Evolutionary conservation across 2,113 vertebrate species (phyloP).

Genomic region (Leiothrix lutea): DNA sequence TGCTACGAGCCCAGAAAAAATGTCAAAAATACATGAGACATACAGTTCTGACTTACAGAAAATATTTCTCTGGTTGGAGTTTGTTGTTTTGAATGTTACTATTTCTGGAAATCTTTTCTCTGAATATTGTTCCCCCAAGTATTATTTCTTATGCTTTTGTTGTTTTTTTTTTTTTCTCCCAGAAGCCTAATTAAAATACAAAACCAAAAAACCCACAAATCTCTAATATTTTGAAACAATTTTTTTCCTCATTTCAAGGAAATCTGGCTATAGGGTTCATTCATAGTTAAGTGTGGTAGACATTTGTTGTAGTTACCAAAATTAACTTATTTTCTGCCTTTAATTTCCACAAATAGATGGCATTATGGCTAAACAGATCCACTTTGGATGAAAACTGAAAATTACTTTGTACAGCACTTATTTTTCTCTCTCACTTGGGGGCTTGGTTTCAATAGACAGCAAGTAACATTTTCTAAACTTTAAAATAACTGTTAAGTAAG

Average conservation of each 20-base stretch:
- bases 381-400: not conserved
- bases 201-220: no score
- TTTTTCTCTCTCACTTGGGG: not conserved
- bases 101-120: not conserved
- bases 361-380: not conserved
- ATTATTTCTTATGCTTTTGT: not conserved
- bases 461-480: not conserved
- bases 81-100: not conserved
- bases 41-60: not conserved
- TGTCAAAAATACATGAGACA: not conserved
- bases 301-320: not conserved
- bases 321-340: not conserved
- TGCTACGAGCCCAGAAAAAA: accelerated
- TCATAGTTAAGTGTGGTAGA: not conserved
- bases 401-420: not conserved
- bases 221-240: not conserved
- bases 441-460: not conserved
- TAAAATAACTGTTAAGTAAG: not conserved
- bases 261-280: not conserved
- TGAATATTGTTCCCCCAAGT: not conserved
- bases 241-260: not conserved
- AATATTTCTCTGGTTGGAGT: not conserved
- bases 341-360: not conserved
- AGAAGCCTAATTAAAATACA: not conserved
- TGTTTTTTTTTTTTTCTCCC: not conserved